Conservation (phyloP, 2,888 invertebrate species). For the Hyposoter didymator region DNA sequence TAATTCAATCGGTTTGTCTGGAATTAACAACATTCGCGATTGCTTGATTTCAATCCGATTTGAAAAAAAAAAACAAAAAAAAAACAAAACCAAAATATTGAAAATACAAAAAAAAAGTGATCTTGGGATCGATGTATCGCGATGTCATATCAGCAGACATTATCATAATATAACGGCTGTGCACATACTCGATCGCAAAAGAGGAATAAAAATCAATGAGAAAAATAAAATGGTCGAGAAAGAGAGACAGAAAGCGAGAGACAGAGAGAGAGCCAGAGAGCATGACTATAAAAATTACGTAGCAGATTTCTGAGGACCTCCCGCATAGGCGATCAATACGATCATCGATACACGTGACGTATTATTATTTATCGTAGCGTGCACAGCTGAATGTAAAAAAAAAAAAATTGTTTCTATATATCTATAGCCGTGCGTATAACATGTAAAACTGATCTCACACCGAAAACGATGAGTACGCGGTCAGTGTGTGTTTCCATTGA, state of each 20-base stretch:
- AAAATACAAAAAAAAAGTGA: neutral
- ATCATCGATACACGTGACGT: conserved; percentile 65
- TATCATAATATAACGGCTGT: conserved; percentile 33
- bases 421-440: neutral
- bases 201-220: conserved; percentile 44
- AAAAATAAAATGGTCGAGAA: conserved; percentile 24
- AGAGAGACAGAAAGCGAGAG: neutral
- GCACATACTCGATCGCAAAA: neutral
- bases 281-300: conserved; percentile 81
- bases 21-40: neutral
- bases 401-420: neutral
- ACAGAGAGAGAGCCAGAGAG: conserved; percentile 52
- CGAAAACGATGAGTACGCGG: no score
- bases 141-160: conserved; percentile 19
- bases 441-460: neutral
- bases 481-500: no score
- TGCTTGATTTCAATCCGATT: neutral
- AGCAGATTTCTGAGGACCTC: conserved; percentile 82
- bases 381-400: neutral
- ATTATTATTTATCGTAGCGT: conserved; percentile 65
- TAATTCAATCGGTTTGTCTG: neutral
- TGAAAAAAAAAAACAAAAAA: neutral
- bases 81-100: neutral
- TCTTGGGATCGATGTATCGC: conserved; percentile 8
- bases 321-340: conserved; percentile 74